phyloP scores from a whole-genome alignment of 2,797 vertebrate species.

The Mormyrus proboscirostris region DNA sequence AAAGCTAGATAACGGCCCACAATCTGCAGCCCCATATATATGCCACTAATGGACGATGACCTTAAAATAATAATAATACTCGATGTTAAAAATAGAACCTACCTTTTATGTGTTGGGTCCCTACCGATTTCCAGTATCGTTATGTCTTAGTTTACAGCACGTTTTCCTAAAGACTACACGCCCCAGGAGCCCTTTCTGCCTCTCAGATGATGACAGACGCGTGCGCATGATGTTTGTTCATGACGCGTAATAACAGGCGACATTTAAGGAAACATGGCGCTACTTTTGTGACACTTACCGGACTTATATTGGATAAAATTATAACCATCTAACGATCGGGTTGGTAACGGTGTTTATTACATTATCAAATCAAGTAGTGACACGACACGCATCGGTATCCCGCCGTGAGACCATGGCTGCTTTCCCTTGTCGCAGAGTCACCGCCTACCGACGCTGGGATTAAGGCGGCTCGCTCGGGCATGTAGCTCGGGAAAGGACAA shows the following conservation, averaged over 20 bases:
- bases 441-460: background rate
- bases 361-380: background rate
- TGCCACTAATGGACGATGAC: background rate
- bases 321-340: background rate
- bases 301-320: background rate
- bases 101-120: background rate
- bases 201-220: background rate
- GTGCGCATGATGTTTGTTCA: background rate
- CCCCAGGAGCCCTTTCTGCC: background rate
- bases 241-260: background rate
- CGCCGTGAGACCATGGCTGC: background rate
- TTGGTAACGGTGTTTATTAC: background rate
- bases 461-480: constrained; percentile 28
- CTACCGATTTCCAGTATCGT: background rate
- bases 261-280: background rate
- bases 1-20: background rate
- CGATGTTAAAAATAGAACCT: background rate
- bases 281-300: background rate
- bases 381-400: background rate
- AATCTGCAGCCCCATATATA: background rate
- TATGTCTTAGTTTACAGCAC: background rate
- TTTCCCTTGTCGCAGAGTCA: background rate
- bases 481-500: constrained; percentile 33
- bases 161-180: background rate
- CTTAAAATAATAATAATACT: background rate